These are phyloP conservation scores for Temnothorax rugatulus DNA, from an alignment of 2,888 invertebrate genomes.

Conservation along the genomic window DNA sequence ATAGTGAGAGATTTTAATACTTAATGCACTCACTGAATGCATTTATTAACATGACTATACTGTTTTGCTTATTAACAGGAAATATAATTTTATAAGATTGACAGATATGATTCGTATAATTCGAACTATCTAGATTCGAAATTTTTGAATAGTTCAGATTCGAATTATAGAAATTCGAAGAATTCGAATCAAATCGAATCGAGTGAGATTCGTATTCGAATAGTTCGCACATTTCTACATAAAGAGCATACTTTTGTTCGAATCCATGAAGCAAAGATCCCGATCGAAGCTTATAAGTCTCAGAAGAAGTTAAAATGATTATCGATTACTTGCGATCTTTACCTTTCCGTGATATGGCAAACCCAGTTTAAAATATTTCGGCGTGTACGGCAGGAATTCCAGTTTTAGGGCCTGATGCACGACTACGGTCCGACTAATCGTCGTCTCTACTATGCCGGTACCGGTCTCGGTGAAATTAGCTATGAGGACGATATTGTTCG, in stretches of 20 bases:
- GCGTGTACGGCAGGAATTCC: constrained; percentile 88
- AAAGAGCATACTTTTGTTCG: not conserved
- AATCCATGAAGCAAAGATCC: not conserved
- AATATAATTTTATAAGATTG: too few species aligned
- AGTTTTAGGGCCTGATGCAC: constrained; percentile 88
- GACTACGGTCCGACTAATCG: constrained; percentile 88
- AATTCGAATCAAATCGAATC: too few species aligned
- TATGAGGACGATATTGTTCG: constrained; percentile 83
- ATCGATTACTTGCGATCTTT: constrained; percentile 40
- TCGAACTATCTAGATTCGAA: too few species aligned
- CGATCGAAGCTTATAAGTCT: not conserved
- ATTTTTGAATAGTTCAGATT: too few species aligned
- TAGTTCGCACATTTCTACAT: too few species aligned
- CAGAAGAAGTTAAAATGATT: not conserved
- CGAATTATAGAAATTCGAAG: too few species aligned
- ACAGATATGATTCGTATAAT: too few species aligned
- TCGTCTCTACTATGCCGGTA: constrained; percentile 89
- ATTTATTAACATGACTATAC: too few species aligned
- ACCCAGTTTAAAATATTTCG: constrained; percentile 90
- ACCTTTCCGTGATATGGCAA: constrained; percentile 91
- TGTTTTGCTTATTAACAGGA: too few species aligned
- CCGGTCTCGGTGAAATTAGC: constrained; percentile 88
- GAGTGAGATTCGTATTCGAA: too few species aligned
- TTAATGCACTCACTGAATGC: too few species aligned
- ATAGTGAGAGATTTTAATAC: too few species aligned